phyloP scores from a whole-genome alignment of 2,113 vertebrate species.

The Pleuronectes platessa region DNA sequence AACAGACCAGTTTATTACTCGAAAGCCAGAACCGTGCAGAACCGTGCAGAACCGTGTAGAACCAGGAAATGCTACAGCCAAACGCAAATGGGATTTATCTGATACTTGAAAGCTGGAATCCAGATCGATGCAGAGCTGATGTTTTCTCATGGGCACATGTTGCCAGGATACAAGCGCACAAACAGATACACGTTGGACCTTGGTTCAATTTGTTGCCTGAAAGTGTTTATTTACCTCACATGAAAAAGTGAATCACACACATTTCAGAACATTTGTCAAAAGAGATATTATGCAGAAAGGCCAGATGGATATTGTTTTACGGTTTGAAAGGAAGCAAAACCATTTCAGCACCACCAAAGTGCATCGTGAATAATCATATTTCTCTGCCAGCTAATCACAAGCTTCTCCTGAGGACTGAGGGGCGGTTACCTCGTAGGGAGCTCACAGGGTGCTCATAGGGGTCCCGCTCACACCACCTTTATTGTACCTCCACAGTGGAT shows the following conservation, averaged over 20 bases:
- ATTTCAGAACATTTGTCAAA: background rate
- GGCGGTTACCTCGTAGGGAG: background rate
- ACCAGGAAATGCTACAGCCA: background rate
- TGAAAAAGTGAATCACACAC: background rate
- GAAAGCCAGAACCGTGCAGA: background rate
- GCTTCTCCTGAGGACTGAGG: background rate
- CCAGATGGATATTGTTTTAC: slow-evolving; percentile 41
- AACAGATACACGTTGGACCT: slow-evolving; percentile 31
- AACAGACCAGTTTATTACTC: too few species aligned
- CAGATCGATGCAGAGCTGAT: too few species aligned
- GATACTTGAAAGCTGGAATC: too few species aligned
- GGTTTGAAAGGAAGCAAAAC: slow-evolving; percentile 20
- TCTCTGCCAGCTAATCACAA: slow-evolving; percentile 27
- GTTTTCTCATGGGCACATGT: slow-evolving; percentile 45
- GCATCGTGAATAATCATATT: slow-evolving; percentile 56
- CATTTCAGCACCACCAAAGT: slow-evolving; percentile 11
- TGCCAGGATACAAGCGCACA: slow-evolving; percentile 59
- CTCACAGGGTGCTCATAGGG: background rate
- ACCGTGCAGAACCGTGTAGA: background rate
- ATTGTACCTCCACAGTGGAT: slow-evolving; percentile 56
- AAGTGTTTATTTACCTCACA: slow-evolving; percentile 27
- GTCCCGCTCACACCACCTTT: slow-evolving; percentile 37
- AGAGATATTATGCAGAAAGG: background rate
- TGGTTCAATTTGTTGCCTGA: slow-evolving; percentile 29
- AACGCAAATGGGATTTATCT: too few species aligned